Evolutionary conservation across 1,140 invertebrate species (phyloP).

Genomic region (Limonius californicus): DNA sequence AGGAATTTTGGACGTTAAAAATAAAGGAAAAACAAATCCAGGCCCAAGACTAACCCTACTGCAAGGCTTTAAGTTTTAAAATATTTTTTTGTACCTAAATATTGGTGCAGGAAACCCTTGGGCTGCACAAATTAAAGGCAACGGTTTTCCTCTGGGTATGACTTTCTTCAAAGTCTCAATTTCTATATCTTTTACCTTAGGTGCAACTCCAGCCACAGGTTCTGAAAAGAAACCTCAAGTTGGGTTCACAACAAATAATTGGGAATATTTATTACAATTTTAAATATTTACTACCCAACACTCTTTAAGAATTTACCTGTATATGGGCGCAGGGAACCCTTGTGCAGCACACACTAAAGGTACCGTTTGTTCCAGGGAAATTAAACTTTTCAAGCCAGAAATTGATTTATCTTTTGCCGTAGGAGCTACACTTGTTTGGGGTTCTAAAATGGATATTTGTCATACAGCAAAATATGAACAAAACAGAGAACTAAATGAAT

Average conservation of each 20-base stretch:
- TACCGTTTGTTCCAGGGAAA: slow-evolving; percentile 44
- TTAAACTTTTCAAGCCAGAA: slow-evolving; percentile 41
- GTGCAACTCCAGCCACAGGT: slow-evolving; percentile 50
- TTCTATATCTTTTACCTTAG: slow-evolving; percentile 51
- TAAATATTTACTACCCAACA: too few relatives aligned
- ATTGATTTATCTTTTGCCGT: slow-evolving; percentile 45
- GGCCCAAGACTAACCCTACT: neutral
- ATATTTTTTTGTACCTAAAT: slow-evolving; percentile 61
- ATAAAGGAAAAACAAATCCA: neutral
- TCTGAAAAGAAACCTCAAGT: slow-evolving; percentile 44
- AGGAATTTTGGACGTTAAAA: slow-evolving; percentile 19
- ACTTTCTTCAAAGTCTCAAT: slow-evolving; percentile 45
- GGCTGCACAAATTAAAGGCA: slow-evolving; percentile 55
- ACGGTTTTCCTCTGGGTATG: slow-evolving; percentile 14
- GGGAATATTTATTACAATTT: neutral
- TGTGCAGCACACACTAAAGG: slow-evolving; percentile 58
- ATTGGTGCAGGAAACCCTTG: slow-evolving; percentile 51
- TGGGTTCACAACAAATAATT: neutral
- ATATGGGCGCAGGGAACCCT: slow-evolving; percentile 56
- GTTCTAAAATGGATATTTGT: slow-evolving; percentile 54
- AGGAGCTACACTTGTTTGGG: slow-evolving; percentile 56
- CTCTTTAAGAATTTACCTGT: slow-evolving; percentile 57
- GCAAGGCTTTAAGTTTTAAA: neutral
- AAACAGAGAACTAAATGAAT: too few relatives aligned
- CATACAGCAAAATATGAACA: too few relatives aligned